Evolutionary conservation across 2,113 vertebrate genomes (phyloP).

Genomic region (Cygnus atratus): DNA sequence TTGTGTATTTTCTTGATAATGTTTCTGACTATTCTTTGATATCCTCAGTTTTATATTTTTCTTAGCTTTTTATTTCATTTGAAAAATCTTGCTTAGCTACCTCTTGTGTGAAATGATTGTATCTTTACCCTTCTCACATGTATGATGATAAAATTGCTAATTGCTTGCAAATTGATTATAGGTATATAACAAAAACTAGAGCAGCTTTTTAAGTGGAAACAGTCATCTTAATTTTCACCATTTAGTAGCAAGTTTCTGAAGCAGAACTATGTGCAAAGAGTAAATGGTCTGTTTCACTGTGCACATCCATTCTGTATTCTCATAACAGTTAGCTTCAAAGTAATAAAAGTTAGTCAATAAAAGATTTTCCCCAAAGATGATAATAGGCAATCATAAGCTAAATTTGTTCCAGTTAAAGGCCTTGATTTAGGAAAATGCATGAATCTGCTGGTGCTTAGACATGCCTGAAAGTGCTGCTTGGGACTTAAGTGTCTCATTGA

Average conservation of each 20-base stretch:
- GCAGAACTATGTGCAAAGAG: not conserved
- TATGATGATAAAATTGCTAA: not conserved
- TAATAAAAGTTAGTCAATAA: not conserved
- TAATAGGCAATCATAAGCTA: not conserved
- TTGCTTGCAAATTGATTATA: not conserved
- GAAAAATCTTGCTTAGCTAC: not conserved
- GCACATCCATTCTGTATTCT: not conserved
- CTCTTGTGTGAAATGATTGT: not conserved
- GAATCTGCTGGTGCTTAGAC: not conserved
- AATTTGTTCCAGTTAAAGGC: not conserved
- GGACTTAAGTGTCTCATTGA: not conserved
- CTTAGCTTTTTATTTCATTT: not conserved
- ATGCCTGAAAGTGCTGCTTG: not conserved
- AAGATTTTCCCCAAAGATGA: not conserved
- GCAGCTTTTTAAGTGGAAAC: not conserved
- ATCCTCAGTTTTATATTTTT: not conserved
- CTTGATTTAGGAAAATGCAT: conserved; percentile 2
- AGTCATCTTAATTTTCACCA: not conserved
- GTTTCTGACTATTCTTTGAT: not conserved
- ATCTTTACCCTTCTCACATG: not conserved
- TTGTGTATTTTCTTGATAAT: not conserved
- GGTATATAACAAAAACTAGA: not conserved
- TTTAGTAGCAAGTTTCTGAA: not conserved
- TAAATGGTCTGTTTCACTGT: not conserved
- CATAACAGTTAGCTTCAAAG: not conserved